Base-by-base conservation (phyloP, 2,888 invertebrate species). In the Drosophila mayaguana region DNA sequence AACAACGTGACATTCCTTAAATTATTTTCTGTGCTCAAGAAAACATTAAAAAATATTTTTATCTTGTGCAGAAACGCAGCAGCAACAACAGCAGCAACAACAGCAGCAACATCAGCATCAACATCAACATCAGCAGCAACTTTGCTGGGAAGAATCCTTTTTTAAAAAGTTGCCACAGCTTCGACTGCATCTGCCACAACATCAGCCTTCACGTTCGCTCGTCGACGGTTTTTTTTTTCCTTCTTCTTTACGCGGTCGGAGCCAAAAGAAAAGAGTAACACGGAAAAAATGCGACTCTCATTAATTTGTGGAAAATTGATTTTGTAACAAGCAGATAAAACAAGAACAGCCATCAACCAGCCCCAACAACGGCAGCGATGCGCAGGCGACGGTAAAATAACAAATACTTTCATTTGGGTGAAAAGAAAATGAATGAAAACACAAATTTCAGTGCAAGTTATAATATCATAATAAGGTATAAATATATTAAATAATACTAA, bases 1-100 rank as follows among this genome's bases (percentile, higher is more conserved):
- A 72, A 70, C 88, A 86, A 89, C 89, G 89, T 89, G 88, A 89
- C 89, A 86, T 86, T 86, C 86, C 81, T 89, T 66, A 85, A 89
- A 86, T 86, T 85, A 85, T 88, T 86, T 80, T 83, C 83, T 85
- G 86, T 89, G 85, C 88, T 88, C 89, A 86, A 85, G 86, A 89
- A 87, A 86, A 88, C 88, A 86, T 86, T 80, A 86, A 86, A 88
- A 86, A 85, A 85, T 85, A 88, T 85, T 85, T 85, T 84, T 82
- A 79, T 85, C 88, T 89, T 84, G 80, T 77, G 81, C 84, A 83
- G 76, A 65, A 76, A 72, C 69, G 25, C 51, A 36, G 81, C 84
- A 81, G 74, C 67, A 76, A 2, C 66, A 76, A 65, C 68, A 67
- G 12, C 51, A 36, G 70, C 81, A 76, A 63, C 66, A 74, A 65